Conservation (phyloP, 2,797 vertebrate species). For the Coluber constrictor region DNA sequence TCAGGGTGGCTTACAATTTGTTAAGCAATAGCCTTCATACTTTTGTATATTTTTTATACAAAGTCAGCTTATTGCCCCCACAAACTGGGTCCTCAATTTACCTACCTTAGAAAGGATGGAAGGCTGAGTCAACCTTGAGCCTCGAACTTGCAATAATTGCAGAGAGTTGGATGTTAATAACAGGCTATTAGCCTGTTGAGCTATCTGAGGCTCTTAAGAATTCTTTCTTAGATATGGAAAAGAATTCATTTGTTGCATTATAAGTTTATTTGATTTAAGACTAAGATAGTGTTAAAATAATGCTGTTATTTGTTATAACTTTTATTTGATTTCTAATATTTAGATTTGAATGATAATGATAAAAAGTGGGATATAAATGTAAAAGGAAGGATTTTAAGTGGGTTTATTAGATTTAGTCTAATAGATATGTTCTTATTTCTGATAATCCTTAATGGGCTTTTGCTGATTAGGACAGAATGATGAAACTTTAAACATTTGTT, state of each 20-base stretch:
- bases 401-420: not conserved
- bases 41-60: too few relatives aligned
- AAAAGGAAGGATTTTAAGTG: not conserved
- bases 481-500: not conserved
- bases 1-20: too few relatives aligned
- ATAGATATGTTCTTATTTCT: not conserved
- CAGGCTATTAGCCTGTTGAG: too few relatives aligned
- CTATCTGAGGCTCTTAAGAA: too few relatives aligned
- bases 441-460: not conserved
- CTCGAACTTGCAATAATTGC: too few relatives aligned
- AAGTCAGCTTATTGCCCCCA: too few relatives aligned
- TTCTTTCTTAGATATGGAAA: too few relatives aligned
- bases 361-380: not conserved
- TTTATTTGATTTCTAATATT: not conserved
- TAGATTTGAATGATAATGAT: not conserved
- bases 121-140: too few relatives aligned
- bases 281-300: not conserved
- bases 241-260: not conserved
- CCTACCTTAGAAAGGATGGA: too few relatives aligned
- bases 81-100: too few relatives aligned
- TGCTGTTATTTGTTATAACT: not conserved
- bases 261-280: not conserved
- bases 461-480: not conserved
- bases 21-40: too few relatives aligned
- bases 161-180: too few relatives aligned